Evolutionary conservation across 2,888 invertebrate genomes (phyloP), one percentile per base, ranked within the genome.

Genomic region (Molanna angustata): DNA sequence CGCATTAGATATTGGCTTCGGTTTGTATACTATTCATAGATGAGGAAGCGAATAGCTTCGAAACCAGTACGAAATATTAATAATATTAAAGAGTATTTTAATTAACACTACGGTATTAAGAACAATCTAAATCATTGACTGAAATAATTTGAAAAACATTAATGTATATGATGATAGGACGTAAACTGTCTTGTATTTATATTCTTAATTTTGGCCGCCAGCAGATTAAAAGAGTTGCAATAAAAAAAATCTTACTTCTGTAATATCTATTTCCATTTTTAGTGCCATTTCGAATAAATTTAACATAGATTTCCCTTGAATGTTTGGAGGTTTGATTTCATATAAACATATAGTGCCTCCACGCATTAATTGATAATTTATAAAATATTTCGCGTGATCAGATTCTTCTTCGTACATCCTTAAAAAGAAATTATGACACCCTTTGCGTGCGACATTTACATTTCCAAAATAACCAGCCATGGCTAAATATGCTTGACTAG

Each of bases 401-500:
- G 70, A 66, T 63, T 79, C 78, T 58, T 79, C 78, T 13, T 69
- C 54, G 60, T 75, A 72, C 78, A 79, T 76, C 58, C 68, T 67
- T 59, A 67, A 68, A 56, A 77, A 78, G 60, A 69, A 78, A 11
- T 71, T 65, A 50, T 66, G 64, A 37, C 66, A 68, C 2, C 67
- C 66, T 2, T 32, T 40, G 11, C 49, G 27, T 33, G 44, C 31
- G 31, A 52, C 44, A 45, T 52, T 35, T 11, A 48, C 27, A 33
- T 39, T 19, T 39, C 66, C 41, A 69, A 76, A 78, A 63, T 71
- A 73, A 52, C 67, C 63, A 67, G 82, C 78, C 81, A 85, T 80
- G 7, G 81, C 76, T 57, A 83, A 66, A 65, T 85, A 85, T 43
- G 74, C 71, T 64, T 80, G 82, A 59, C 77, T 76, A 14, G 83